phyloP scores from a whole-genome alignment of 2,113 vertebrate genomes.

The Fukomys damarensis region DNA sequence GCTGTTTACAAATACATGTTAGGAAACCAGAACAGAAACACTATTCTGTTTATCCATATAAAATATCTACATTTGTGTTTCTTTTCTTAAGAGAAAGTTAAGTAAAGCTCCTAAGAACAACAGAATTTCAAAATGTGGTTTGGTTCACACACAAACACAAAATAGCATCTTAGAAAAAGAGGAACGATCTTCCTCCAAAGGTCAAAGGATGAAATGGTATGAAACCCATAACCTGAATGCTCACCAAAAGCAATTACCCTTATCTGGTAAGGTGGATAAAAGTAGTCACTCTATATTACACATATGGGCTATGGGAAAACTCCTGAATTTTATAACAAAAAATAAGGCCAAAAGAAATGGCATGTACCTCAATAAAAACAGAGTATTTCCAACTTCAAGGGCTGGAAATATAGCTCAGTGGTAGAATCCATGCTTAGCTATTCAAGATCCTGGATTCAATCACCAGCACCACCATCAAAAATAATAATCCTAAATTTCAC shows the following conservation, averaged over 20 bases:
- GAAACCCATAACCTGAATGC: not conserved
- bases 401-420: not conserved
- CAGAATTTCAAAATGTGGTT: slow-evolving; percentile 19
- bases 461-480: not conserved
- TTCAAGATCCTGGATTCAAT: not conserved
- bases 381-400: not conserved
- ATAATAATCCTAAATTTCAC: not conserved
- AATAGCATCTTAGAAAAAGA: slow-evolving; percentile 32
- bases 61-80: slow-evolving; percentile 60
- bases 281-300: not conserved
- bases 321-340: slow-evolving; percentile 36
- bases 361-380: slow-evolving; percentile 3
- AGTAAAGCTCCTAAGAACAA: slow-evolving; percentile 61
- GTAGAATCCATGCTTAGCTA: not conserved
- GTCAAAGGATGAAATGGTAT: not conserved
- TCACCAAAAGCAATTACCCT: slow-evolving; percentile 34
- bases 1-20: slow-evolving; percentile 62
- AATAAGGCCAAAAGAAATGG: not conserved
- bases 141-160: not conserved
- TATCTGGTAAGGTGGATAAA: not conserved
- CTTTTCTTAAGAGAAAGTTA: slow-evolving; percentile 51
- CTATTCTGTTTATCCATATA: slow-evolving; percentile 54
- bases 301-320: not conserved
- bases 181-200: slow-evolving; percentile 4
- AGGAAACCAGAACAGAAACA: slow-evolving; percentile 60